Percentiles rank a stretch among this genome's conserved stretches.
These are phyloP conservation scores for Phania funesta DNA, from an alignment of 2,888 invertebrate species.

Conservation along the genomic window DNA sequence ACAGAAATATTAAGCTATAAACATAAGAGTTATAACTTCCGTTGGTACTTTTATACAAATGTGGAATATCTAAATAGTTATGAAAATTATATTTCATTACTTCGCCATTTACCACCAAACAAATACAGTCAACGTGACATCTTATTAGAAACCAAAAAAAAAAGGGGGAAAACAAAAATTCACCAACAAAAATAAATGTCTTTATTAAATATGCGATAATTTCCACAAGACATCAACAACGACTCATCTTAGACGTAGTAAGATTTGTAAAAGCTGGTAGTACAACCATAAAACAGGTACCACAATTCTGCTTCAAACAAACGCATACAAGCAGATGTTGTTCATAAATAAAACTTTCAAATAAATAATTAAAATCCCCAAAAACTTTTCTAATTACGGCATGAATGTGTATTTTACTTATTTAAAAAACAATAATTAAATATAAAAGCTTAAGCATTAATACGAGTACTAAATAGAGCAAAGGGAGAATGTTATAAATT, in stretches of 20 bases:
- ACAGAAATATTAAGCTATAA: background rate
- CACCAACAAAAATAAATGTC: background rate
- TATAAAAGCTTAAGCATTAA: background rate
- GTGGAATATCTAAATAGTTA: conserved; percentile 11
- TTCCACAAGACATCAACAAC: background rate
- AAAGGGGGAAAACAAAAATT: background rate
- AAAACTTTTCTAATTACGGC: conserved; percentile 27
- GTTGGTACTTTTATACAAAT: background rate
- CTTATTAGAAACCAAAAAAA: background rate
- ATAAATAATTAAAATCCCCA: conserved; percentile 22
- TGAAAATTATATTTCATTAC: conserved; percentile 42
- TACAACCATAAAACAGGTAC: conserved; percentile 14
- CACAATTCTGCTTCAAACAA: background rate
- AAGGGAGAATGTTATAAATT: too few relatives aligned
- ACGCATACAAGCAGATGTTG: background rate
- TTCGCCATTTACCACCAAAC: conserved; percentile 6
- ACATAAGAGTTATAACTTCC: background rate
- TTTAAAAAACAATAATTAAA: background rate
- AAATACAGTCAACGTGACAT: background rate
- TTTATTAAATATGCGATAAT: conserved; percentile 2
- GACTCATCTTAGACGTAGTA: conserved; percentile 1
- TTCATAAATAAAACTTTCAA: conserved; percentile 26
- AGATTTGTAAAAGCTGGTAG: conserved; percentile 8
- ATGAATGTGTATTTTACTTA: background rate
- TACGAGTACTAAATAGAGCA: background rate